Evolutionary conservation across 1,140 invertebrate species (phyloP).

Genomic region (Apis dorsata): DNA sequence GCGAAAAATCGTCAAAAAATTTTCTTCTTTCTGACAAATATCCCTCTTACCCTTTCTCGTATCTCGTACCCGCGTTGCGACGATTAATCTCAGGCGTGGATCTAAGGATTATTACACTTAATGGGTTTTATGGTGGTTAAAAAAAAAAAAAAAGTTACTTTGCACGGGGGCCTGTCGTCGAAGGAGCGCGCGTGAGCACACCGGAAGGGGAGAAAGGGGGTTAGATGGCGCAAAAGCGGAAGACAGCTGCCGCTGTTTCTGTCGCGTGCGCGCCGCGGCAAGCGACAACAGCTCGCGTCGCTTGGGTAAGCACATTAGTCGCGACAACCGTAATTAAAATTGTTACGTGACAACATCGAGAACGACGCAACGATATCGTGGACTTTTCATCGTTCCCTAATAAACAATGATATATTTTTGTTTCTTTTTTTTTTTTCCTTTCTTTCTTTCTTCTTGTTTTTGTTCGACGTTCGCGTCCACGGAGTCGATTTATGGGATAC

Average conservation of each 20-base stretch:
- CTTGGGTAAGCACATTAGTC: constrained; percentile 64
- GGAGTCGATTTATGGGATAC: constrained; percentile 19
- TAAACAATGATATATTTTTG: constrained; percentile 40
- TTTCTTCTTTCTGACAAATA: too few relatives aligned
- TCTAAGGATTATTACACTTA: constrained; percentile 8
- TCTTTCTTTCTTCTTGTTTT: too few relatives aligned
- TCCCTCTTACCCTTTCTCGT: neutral
- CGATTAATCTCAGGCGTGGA: constrained; percentile 23
- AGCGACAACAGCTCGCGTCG: constrained; percentile 61
- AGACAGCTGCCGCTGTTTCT: constrained; percentile 55
- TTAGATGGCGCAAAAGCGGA: constrained; percentile 41
- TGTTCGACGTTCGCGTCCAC: neutral
- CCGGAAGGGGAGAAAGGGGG: constrained; percentile 12
- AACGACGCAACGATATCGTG: constrained; percentile 15
- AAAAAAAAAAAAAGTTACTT: constrained; percentile 3
- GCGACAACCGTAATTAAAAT: constrained; percentile 65
- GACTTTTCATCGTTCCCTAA: constrained; percentile 37
- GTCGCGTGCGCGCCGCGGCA: constrained; percentile 59
- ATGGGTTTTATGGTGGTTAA: constrained; percentile 8
- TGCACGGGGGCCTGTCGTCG: constrained; percentile 17
- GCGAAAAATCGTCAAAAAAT: too few relatives aligned
- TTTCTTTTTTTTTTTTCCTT: neutral
- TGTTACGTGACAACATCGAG: constrained; percentile 61
- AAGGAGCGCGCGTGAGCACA: constrained; percentile 5
- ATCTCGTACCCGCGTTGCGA: neutral